Base-by-base conservation (phyloP, 2,113 vertebrate species). In the Laticauda colubrina region DNA sequence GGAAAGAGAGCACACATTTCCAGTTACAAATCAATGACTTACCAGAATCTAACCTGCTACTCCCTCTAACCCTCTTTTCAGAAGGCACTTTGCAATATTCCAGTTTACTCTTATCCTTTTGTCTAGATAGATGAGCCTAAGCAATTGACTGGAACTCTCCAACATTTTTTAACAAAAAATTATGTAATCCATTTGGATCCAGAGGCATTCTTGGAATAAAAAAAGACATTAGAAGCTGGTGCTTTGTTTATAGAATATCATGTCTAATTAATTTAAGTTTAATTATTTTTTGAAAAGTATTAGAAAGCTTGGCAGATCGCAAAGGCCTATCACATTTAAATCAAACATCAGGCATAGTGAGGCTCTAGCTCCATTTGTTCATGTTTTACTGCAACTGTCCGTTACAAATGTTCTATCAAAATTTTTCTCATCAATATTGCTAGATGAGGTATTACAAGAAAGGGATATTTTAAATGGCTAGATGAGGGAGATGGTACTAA, bases 361-460 rank as follows among this genome's bases (percentile, higher is more conserved):
- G 12, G 5, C 5, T 48, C 21, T 61, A 61, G 45, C 12, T 61
- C 39, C 56, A 89, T 89, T 61, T 26, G 24, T 24, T 24, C 14
- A 45, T 61, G 23, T 12, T 45, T 48, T 48, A 12, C 57, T 61
- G 61, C 14, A 89, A 39, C 1, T 48, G 14, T 48, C 24, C 43
- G 23, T 53, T n/a, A 90, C 23, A 90, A 39, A 88, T 26, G 90
- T 39, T 21, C 23, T 21, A 10, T 4, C 5, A 87, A 51, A 57
- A 54, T 24, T 93, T 90, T 87, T 51, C 48, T 43, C 48, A 24
- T 61, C 51, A 90, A 53, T 9, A 45, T 64, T 90, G 90, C 29
- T 43, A 85, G 57, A 69, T 92, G 55, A 54, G 69, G 11, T 24
- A 4, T 92, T 48, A 90, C 69, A 94, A 93, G 54, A 87, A 93